These are phyloP conservation scores for Cettia cetti DNA, from an alignment of 2,113 vertebrate species.

Conservation along the genomic window DNA sequence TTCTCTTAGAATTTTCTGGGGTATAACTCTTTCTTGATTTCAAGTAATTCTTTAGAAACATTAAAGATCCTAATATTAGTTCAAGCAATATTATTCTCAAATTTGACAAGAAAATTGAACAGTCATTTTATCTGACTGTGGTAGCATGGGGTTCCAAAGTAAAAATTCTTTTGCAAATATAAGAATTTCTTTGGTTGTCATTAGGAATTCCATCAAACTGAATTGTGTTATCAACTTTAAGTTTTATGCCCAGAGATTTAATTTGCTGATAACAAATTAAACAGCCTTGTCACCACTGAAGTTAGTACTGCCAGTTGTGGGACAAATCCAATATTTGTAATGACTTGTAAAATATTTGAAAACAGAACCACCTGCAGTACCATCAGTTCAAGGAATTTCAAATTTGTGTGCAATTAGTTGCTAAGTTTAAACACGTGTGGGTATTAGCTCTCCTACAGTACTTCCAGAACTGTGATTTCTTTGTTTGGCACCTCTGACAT, in stretches of 20 bases:
- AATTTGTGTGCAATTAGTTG: not conserved
- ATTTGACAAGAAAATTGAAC: not conserved
- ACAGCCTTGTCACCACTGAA: not conserved
- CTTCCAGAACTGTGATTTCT: not conserved
- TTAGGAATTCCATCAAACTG: not conserved
- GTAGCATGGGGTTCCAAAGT: not conserved
- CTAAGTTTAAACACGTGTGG: fast-evolving
- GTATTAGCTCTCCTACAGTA: not conserved
- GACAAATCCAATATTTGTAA: not conserved
- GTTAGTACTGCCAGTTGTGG: not conserved
- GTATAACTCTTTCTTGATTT: not conserved
- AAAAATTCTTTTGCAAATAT: not conserved
- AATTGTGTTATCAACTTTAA: not conserved
- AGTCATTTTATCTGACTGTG: not conserved
- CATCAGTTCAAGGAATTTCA: not conserved
- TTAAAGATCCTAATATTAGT: not conserved
- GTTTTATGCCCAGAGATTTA: not conserved
- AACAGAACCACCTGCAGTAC: not conserved
- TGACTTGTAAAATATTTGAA: not conserved
- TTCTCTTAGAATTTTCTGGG: not conserved
- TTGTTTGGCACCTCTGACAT: not conserved
- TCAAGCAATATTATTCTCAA: not conserved
- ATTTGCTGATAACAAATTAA: not conserved
- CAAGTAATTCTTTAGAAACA: not conserved
- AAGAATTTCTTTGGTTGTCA: not conserved